Evolutionary conservation across 2,113 vertebrate genomes (phyloP), one percentile per base, ranked within the genome.

Genomic region (Turnix velox): DNA sequence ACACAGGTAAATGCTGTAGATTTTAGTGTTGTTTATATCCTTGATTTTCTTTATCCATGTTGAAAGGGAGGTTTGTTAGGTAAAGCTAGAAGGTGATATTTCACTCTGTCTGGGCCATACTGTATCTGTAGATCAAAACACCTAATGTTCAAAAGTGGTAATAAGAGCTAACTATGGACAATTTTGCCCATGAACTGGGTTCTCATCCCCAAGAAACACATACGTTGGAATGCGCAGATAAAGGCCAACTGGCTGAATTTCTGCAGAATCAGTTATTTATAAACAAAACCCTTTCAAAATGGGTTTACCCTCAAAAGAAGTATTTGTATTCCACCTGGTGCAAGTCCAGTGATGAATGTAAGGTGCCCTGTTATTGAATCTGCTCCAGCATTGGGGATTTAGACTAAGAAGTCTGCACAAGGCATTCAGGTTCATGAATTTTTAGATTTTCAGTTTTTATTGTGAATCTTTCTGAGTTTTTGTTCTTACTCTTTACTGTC

Each of bases 1-100:
- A 49, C 95, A 88, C 97, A 98, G 97, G 97, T 98, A 97, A 97
- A 95, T 96, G 87, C 92, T 95, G 62, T 86, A 90, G 61, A 80
- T 88, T 82, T 91, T 93, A 94, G 16, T 61, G 91, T 95, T 52
- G 20, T 85, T 89, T 84, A 71, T 68, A 63, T 87, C 58, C 68
- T 85, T 93, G 67, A 72, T 45, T 35, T 82, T 90, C 58, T 48
- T 84, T 6, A 22, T 13, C 10, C 1, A 0, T 40, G 37, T 31
- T 69, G 48, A 65, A 58, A 57, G 19, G 58, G 27, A 46, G 45
- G 33, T n/a, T 31, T 10, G 17, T 39, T 19, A 31, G 14, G n/a
- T 68, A 13, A 49, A 30, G 11, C 19, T 39, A 39, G 20, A 35
- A 51, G 43, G 12, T 45, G 40, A 5, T 25, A 13, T 9, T 30